Evolutionary conservation across 2,113 vertebrate species (phyloP).

Genomic region (Tringa solitaria): DNA sequence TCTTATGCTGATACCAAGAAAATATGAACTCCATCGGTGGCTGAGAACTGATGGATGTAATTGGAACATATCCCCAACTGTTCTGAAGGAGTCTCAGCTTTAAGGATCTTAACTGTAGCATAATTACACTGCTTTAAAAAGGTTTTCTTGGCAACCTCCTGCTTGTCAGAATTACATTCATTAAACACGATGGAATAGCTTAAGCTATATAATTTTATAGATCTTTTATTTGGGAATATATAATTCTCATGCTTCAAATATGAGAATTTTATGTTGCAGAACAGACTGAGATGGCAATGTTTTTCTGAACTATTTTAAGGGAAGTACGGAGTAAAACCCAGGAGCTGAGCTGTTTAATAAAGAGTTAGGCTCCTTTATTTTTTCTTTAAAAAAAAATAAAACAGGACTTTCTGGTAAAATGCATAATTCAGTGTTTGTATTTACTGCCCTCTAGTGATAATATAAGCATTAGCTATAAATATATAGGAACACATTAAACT

Average conservation of each 20-base stretch:
- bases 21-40: neutral
- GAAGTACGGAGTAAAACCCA: neutral
- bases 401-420: neutral
- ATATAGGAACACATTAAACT: neutral
- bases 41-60: neutral
- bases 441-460: slow-evolving; percentile 76
- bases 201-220: neutral
- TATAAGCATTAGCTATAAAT: neutral
- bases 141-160: neutral
- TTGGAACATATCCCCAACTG: neutral
- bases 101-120: neutral
- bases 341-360: neutral
- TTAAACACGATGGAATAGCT: neutral
- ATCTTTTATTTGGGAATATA: neutral
- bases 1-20: neutral
- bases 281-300: fast-evolving
- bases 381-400: neutral
- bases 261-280: neutral
- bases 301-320: neutral
- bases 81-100: neutral
- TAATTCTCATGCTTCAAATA: neutral
- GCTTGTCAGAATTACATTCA: neutral
- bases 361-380: neutral
- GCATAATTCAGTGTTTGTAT: neutral
- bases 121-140: neutral